Evolutionary conservation across 2,113 vertebrate genomes (phyloP), one percentile per base, ranked within the genome.

Genomic region (Centropus unirufus): DNA sequence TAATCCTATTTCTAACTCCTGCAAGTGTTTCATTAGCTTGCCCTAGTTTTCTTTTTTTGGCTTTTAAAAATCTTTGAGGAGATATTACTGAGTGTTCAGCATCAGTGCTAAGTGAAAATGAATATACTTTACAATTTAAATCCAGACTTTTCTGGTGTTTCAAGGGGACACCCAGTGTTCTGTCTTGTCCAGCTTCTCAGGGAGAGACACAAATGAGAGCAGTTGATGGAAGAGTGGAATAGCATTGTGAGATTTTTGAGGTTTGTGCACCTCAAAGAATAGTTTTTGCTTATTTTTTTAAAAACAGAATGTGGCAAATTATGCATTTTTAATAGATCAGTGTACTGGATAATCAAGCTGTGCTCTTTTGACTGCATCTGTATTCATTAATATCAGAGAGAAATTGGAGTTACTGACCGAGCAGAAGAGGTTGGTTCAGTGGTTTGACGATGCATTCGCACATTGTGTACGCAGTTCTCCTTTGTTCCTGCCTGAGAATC

Each of bases 381-480:
- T 29, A 49, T 14, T 73, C 34, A 44, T 34, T 46, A 61, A 23
- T 7, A 79, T 62, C 26, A 67, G 82, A 92, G 84, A 87, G 32
- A 39, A 96, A 90, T 2, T 1, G n/a, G 34, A 42, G 91, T 83
- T 92, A 98, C 99, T 98, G 97, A 98, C 98, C 98, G 97, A 70
- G 98, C 97, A 19, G 99, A 99, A 2, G 99, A 96, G 2, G 99
- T 97, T 39, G 99, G 99, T 91, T 99, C 99, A 2, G 99, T 99
- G 93, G 98, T 97, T 97, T 99, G 99, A 87, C 99, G 98, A 90
- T 99, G 99, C 93, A 99, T 98, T 3, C 98, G 98, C 46, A 95
- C 94, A 46, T 98, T 98, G 96, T 98, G 98, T 76, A 98, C 62
- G 44, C 98, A 99, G 89, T 99, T 99, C 95, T 99, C 99, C 94